Evolutionary conservation across 2,113 vertebrate species (phyloP), one percentile per base, ranked within the genome.

Genomic region (Cephalopholis sonnerati): DNA sequence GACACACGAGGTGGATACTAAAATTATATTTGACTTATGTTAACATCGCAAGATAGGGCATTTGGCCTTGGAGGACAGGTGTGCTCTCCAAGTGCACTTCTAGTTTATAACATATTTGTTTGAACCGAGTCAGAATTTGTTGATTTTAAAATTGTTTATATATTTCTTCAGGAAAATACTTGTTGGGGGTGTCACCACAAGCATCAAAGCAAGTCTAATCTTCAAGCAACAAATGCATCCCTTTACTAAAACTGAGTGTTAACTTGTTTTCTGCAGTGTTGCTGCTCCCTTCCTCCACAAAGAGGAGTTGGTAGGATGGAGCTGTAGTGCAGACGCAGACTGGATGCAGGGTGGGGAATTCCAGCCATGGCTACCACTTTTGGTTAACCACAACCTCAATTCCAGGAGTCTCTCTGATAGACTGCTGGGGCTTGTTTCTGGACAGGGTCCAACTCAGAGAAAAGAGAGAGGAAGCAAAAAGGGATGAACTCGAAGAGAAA

Each of bases 391-490:
- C 41, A 74, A 58, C 58, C n/a, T 77, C 24, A 29, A 9, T 59
- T 57, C 29, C 51, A 29, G 59, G 20, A 53, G 61, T 73, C 2
- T 84, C 20, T 61, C 25, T 65, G 25, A 53, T 1, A 13, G 54
- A 54, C 15, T 44, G 73, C 2, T 4, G 3, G 22, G 79, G 83
- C 83, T 89, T 86, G 84, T 92, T 89, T 92, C 82, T 87, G 83
- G 76, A 73, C 62, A 68, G 72, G 67, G 61, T 68, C 77, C 59
- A 68, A 65, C 53, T 74, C 65, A 71, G 58, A 74, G 59, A 27
- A 55, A 62, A 61, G 27, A 41, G 13, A 69, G 44, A 72, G 32
- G 58, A 54, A 69, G 57, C n/a, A 55, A 77, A 83, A 76, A 29
- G 53, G 57, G 62, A 78, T 25, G 39, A 74, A 50, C 7, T 36